Conservation (phyloP, 1,140 invertebrate species). For the Ceratina australensis region DNA sequence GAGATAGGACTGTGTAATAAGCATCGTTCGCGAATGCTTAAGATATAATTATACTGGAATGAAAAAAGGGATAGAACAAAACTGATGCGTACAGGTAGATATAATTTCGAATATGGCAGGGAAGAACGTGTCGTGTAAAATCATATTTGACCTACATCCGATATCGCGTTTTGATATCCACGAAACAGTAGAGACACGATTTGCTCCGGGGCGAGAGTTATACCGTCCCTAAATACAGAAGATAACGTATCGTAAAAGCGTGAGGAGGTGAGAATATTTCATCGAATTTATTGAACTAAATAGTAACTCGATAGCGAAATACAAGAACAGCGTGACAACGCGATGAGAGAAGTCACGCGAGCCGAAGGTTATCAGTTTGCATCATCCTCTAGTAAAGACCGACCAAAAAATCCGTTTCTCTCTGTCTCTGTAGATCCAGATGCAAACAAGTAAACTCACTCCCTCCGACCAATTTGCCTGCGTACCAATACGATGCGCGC, state of each 20-base stretch:
- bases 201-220: conserved; percentile 8
- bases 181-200: conserved; percentile 14
- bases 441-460: conserved; percentile 29
- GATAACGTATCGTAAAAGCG: conserved; percentile 48
- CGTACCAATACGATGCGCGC: background rate
- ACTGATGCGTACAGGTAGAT: too few species aligned
- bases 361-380: conserved; percentile 24
- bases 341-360: background rate
- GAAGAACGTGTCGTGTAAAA: background rate
- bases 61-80: too few species aligned
- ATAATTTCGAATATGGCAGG: too few species aligned
- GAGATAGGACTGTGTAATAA: background rate
- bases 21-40: background rate
- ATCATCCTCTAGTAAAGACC: conserved; percentile 6
- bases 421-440: background rate
- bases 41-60: background rate
- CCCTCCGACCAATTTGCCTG: background rate
- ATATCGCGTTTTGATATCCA: conserved; percentile 32
- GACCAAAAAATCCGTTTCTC: background rate
- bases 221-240: conserved; percentile 1
- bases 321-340: background rate
- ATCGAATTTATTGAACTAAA: conserved; percentile 8
- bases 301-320: too few species aligned
- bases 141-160: conserved; percentile 43
- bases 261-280: conserved; percentile 26